Conservation (phyloP, 2,113 vertebrate genomes). For the Prionailurus viverrinus region DNA sequence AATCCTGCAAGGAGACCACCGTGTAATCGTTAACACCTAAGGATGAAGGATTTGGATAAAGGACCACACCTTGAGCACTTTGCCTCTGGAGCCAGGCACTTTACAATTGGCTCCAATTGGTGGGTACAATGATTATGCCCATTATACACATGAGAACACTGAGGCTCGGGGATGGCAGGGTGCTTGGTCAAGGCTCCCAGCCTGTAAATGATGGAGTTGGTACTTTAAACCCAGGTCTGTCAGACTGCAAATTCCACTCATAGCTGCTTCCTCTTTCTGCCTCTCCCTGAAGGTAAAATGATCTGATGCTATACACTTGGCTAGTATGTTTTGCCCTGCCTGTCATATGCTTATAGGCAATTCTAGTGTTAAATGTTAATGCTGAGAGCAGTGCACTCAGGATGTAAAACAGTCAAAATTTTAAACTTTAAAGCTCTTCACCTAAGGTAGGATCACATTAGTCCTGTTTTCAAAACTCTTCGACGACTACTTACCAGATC, state of each 20-base stretch:
- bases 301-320: neutral
- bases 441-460: neutral
- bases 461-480: neutral
- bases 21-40: rapidly evolving
- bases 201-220: neutral
- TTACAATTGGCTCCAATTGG: neutral
- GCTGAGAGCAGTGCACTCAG: neutral
- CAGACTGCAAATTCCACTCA: neutral
- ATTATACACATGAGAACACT: neutral
- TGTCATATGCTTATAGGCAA: neutral
- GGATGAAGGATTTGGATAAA: neutral
- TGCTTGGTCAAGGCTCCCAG: neutral
- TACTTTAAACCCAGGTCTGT: constrained; percentile 6
- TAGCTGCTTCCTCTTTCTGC: neutral
- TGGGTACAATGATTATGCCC: neutral
- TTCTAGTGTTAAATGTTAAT: neutral
- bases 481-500: neutral
- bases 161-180: neutral
- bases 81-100: neutral
- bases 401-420: neutral
- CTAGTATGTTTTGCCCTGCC: neutral
- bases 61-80: neutral
- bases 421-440: neutral
- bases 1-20: neutral
- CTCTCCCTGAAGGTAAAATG: neutral